Conservation (phyloP, 2,113 vertebrate species). For the Percopsis transmontana region DNA sequence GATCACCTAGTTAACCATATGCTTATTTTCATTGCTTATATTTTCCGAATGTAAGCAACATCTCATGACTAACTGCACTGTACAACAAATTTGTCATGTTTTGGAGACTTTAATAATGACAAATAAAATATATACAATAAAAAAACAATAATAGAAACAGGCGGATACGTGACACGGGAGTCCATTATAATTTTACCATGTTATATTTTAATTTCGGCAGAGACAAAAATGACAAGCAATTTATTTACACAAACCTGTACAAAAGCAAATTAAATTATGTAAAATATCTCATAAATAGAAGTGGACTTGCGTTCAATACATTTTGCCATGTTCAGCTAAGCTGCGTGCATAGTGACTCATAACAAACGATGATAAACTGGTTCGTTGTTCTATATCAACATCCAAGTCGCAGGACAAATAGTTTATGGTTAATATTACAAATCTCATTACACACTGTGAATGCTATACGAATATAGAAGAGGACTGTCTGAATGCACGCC, state of each 20-base stretch:
- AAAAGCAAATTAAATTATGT: conserved; percentile 99
- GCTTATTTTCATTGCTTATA: too few relatives aligned
- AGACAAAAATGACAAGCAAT: conserved; percentile 99
- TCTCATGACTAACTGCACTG: too few relatives aligned
- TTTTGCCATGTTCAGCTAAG: conserved; percentile 99
- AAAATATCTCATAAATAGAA: conserved; percentile 99
- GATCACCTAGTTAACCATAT: too few relatives aligned
- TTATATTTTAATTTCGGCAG: conserved; percentile 99
- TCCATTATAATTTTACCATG: conserved; percentile 83
- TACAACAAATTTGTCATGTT: too few relatives aligned
- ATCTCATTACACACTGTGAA: conserved; percentile 92
- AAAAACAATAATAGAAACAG: neutral
- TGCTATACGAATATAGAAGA: conserved; percentile 84
- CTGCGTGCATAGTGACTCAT: conserved; percentile 99
- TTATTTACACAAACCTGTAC: conserved; percentile 99
- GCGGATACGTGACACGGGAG: neutral
- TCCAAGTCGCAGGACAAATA: conserved; percentile 99
- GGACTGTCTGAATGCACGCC: conserved; percentile 83
- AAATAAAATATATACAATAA: too few relatives aligned
- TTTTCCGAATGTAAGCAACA: too few relatives aligned
- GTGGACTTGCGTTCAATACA: conserved; percentile 98
- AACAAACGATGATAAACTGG: conserved; percentile 98
- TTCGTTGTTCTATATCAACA: conserved; percentile 98
- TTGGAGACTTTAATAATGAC: neutral
- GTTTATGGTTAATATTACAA: conserved; percentile 98